Evolutionary conservation across 23 tunicate species (phyloP).

Genomic region (Trididemnum nubilum): DNA sequence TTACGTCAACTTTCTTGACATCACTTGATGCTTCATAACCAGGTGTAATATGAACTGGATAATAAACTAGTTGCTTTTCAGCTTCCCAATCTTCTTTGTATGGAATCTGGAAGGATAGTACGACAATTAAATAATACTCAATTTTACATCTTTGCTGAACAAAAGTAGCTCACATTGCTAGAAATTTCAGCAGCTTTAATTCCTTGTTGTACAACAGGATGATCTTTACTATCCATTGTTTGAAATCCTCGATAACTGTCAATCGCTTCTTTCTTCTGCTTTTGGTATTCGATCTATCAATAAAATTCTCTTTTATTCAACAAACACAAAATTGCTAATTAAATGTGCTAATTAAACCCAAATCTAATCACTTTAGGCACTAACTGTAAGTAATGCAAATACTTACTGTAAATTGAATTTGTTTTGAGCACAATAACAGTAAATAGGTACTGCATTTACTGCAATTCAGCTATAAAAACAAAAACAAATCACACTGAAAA

Average conservation of each 20-base stretch:
- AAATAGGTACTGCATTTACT: too few relatives aligned
- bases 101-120: conserved; percentile 25
- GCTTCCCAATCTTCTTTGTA: conserved; percentile 30
- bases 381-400: too few relatives aligned
- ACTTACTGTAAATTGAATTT: too few relatives aligned
- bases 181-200: conserved; percentile 54
- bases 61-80: neutral
- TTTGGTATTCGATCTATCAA: conserved; percentile 67
- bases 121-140: neutral
- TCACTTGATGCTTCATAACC: neutral
- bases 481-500: too few relatives aligned
- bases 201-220: neutral
- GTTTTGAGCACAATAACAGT: too few relatives aligned
- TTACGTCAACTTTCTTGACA: neutral
- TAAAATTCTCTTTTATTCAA: too few relatives aligned
- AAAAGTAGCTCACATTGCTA: conserved; percentile 13
- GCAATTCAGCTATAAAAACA: too few relatives aligned
- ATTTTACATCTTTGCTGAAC: neutral
- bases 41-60: neutral
- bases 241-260: conserved; percentile 67
- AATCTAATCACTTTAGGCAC: too few relatives aligned
- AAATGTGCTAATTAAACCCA: too few relatives aligned
- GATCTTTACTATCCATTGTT: conserved; percentile 11
- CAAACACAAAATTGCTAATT: too few relatives aligned
- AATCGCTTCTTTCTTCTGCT: conserved; percentile 61